Evolutionary conservation across 1,140 invertebrate genomes (phyloP).

Genomic region (Campoletis sonorensis): DNA sequence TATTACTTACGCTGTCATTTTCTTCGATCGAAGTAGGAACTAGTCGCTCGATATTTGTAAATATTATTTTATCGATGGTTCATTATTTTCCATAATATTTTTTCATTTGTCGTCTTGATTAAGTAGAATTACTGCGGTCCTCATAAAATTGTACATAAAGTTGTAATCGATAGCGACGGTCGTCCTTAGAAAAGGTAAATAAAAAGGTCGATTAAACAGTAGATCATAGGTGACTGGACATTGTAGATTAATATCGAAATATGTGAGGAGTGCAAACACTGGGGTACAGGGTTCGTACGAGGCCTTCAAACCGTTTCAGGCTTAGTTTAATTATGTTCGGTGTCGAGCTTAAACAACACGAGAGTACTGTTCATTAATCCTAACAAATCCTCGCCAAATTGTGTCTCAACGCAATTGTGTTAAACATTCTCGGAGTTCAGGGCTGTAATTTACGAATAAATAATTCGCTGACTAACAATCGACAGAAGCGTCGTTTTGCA

Average conservation of each 20-base stretch:
- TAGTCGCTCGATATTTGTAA: too few species aligned
- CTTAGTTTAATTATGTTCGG: not conserved
- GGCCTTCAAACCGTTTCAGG: slow-evolving; percentile 7
- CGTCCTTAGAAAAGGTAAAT: not conserved
- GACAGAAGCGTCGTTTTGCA: not conserved
- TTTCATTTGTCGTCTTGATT: not conserved
- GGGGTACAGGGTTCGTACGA: slow-evolving; percentile 64
- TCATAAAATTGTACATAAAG: slow-evolving; percentile 14
- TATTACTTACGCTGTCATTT: not conserved
- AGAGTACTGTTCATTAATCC: not conserved
- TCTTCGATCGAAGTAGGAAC: not conserved
- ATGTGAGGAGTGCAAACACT: slow-evolving; percentile 68
- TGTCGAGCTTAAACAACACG: not conserved
- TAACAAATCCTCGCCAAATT: slow-evolving; percentile 2
- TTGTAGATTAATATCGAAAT: slow-evolving; percentile 35
- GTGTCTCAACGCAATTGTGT: slow-evolving; percentile 14
- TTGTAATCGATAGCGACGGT: not conserved
- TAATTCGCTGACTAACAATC: slow-evolving; percentile 24
- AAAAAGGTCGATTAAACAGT: not conserved
- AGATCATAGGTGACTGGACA: slow-evolving; percentile 1
- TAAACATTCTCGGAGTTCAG: slow-evolving; percentile 34
- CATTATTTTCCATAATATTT: not conserved
- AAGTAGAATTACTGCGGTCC: not conserved
- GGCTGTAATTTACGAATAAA: slow-evolving; percentile 20
- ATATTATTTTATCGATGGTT: not conserved